Percentiles rank a stretch among this genome's conserved stretches.
These are phyloP conservation scores for Dryobota labecula DNA, from an alignment of 2,888 invertebrate genomes.

Conservation along the genomic window DNA sequence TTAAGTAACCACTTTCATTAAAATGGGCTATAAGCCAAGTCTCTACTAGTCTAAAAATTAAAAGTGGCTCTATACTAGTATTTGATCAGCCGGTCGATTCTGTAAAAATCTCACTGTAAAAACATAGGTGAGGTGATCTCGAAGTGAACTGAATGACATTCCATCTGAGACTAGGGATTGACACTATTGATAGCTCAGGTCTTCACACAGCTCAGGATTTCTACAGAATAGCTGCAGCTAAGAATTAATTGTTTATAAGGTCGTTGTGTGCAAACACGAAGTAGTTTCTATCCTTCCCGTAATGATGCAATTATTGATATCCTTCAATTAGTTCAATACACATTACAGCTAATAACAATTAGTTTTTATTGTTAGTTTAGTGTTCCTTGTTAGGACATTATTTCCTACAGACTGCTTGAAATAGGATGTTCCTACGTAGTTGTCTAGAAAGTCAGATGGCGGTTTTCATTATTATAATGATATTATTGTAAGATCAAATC, in stretches of 20 bases:
- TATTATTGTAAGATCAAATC: too few relatives aligned
- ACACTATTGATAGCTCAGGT: too few relatives aligned
- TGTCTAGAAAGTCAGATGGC: not conserved
- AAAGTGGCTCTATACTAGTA: not conserved
- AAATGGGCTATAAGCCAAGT: not conserved
- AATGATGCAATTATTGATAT: conserved; percentile 19
- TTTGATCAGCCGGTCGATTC: too few relatives aligned
- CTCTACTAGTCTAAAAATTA: not conserved
- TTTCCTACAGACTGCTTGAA: conserved; percentile 24
- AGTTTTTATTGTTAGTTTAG: conserved; percentile 16
- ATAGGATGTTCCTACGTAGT: conserved; percentile 10
- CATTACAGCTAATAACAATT: conserved; percentile 7
- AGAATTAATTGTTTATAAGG: not conserved
- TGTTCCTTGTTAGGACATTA: conserved; percentile 33
- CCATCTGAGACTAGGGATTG: too few relatives aligned
- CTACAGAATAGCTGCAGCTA: too few relatives aligned
- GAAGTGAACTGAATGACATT: too few relatives aligned
- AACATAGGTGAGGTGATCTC: too few relatives aligned
- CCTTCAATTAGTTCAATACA: conserved; percentile 24
- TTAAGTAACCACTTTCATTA: not conserved
- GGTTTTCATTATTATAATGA: not conserved
- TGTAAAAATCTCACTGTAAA: too few relatives aligned
- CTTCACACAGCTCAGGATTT: too few relatives aligned
- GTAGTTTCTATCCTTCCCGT: conserved; percentile 44
- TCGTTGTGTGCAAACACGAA: conserved; percentile 3